Evolutionary conservation across 1,140 invertebrate genomes (phyloP).

Genomic region (Saccostrea echinata): DNA sequence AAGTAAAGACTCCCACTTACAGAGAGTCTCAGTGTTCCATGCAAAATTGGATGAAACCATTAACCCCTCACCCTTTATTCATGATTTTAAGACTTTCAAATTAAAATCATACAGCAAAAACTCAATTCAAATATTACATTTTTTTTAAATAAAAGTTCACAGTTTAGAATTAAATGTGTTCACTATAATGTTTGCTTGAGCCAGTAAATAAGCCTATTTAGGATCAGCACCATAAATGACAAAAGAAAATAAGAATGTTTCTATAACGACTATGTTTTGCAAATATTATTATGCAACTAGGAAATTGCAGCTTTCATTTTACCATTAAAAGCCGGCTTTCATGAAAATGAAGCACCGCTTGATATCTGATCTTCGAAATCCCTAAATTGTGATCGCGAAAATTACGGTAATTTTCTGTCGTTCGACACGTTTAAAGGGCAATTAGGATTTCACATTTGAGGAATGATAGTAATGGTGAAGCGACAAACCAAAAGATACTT

Average conservation of each 20-base stretch:
- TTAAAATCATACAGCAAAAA: too few species aligned
- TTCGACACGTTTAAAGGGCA: slow-evolving; percentile 2
- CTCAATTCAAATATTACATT: too few species aligned
- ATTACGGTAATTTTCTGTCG: slow-evolving; percentile 9
- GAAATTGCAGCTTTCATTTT: neutral
- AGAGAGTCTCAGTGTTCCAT: too few species aligned
- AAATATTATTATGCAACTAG: neutral
- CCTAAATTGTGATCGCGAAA: neutral
- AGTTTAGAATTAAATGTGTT: too few species aligned
- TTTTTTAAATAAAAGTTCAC: too few species aligned
- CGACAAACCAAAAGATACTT: neutral
- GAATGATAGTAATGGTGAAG: slow-evolving; percentile 6
- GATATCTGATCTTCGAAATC: slow-evolving; percentile 1
- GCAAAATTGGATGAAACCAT: too few species aligned
- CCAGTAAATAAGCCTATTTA: too few species aligned
- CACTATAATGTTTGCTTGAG: too few species aligned
- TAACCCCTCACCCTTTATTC: too few species aligned
- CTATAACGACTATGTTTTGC: neutral
- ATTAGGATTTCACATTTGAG: slow-evolving; percentile 21
- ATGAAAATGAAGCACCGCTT: slow-evolving; percentile 1
- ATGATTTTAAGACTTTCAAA: too few species aligned
- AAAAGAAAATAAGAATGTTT: neutral
- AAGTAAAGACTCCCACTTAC: too few species aligned
- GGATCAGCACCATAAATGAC: too few species aligned
- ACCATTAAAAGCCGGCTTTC: neutral